A percentile compares a stretch with the other conserved stretches of the same genome.
These are phyloP conservation scores for Acanthiza pusilla DNA, from an alignment of 2,797 vertebrate species.

Conservation along the genomic window DNA sequence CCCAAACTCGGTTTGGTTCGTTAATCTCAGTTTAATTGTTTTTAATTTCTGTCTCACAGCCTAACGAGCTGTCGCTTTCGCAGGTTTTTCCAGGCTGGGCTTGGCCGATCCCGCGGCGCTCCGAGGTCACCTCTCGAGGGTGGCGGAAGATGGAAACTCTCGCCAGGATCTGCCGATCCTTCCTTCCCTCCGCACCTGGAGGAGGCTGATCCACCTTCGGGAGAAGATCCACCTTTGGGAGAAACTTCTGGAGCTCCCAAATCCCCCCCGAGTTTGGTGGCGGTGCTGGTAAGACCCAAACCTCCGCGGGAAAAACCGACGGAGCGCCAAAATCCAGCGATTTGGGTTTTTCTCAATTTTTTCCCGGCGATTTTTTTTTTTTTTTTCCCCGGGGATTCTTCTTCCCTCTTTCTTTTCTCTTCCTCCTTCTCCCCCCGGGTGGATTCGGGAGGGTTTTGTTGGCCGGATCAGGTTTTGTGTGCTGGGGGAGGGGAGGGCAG, in stretches of 20 bases:
- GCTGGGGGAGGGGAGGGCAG: slow-evolving; percentile 72
- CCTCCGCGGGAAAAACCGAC: not conserved
- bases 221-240: slow-evolving; percentile 73
- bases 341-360: too few species aligned
- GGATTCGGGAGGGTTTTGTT: slow-evolving; percentile 73
- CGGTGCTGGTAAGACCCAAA: slow-evolving; percentile 20
- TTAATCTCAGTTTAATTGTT: too few species aligned
- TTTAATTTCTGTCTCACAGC: too few species aligned
- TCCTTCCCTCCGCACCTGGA: slow-evolving; percentile 30
- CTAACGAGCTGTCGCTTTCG: too few species aligned
- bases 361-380: too few species aligned
- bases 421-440: slow-evolving; percentile 40
- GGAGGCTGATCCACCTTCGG: slow-evolving; percentile 74
- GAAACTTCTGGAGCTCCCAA: slow-evolving; percentile 71
- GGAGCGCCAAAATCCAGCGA: not conserved
- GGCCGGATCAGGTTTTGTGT: slow-evolving; percentile 83
- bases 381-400: not conserved
- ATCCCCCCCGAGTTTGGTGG: not conserved
- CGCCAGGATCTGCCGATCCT: not conserved
- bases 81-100: too few species aligned
- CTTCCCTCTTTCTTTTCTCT: slow-evolving; percentile 34
- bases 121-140: slow-evolving; percentile 6
- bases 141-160: slow-evolving; percentile 58
- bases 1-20: too few species aligned
- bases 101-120: not conserved